Evolutionary conservation across 2,888 invertebrate species (phyloP), one percentile per base, ranked within the genome.

Genomic region (Neuroscelio doddi): DNA sequence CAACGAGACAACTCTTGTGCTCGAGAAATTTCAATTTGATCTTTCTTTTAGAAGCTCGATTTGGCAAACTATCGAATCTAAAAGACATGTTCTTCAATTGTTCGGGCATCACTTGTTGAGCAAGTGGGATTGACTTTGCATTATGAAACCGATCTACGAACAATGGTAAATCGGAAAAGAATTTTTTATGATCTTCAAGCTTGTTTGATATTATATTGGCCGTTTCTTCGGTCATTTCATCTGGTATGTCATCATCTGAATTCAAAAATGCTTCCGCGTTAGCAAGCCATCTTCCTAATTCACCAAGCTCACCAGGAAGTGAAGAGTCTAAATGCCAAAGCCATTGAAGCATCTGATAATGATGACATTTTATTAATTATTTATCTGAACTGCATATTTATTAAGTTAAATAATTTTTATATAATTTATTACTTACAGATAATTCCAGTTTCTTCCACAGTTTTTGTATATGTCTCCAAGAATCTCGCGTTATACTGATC

Each of bases 1-100:
- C 96, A 77, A 97, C 92, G 75, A 97, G 89, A 85, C 95, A 95
- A 85, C 95, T 96, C 87, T 95, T 95, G 86, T 96, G 95, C 85
- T 96, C 95, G 71, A 95, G 88, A 87, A 93, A 96, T 85, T 96
- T 95, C 80, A 96, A 89, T 81, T 91, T 90, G 56, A 95, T 92
- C 80, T 94, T 90, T 71, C 96, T 89, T 78, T 94, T 93, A 12
- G 92, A 91, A 29, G 95, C 94, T 74, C 90, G 90, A 58, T 90
- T 89, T 72, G 90, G 91, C 62, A 95, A 89, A 16, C 89, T 90
- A 68, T 91, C 90, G 65, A 96, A 87, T 75, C 97, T 89, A 59
- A 89, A 88, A 70, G 91, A 91, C 89, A 97, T 91, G 78, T 92
- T 92, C 73, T 91, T 91, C 67, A 97, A 85, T 82, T 97, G 94